Conservation (phyloP, 2,888 invertebrate genomes). For the Elaeidobius kamerunicus region DNA sequence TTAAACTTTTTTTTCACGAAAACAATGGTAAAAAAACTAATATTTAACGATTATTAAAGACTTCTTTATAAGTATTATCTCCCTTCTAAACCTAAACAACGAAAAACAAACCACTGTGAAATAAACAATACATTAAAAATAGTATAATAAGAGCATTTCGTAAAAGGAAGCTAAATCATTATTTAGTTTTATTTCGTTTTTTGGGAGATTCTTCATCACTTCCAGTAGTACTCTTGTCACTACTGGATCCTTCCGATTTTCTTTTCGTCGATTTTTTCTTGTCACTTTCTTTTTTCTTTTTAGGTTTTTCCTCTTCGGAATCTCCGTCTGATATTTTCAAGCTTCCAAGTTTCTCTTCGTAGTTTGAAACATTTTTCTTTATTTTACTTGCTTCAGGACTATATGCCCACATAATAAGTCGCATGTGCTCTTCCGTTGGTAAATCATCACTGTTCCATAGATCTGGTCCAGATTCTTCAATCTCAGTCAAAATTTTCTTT, state of each 20-base stretch:
- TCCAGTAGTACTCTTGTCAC: slow-evolving; percentile 33
- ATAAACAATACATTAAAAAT: too few species aligned
- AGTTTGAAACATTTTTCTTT: slow-evolving; percentile 56
- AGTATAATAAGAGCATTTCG: too few species aligned
- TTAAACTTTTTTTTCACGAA: too few species aligned
- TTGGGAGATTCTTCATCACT: slow-evolving; percentile 44
- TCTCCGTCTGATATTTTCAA: slow-evolving; percentile 35
- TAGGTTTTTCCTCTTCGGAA: too few species aligned
- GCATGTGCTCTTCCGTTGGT: slow-evolving; percentile 65
- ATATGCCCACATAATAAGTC: slow-evolving; percentile 72
- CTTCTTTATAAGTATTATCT: too few species aligned
- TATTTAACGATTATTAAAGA: too few species aligned
- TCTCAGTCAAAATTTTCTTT: slow-evolving; percentile 55
- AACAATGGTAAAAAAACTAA: too few species aligned
- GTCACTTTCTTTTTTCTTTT: slow-evolving; percentile 38
- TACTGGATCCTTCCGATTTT: slow-evolving; percentile 37
- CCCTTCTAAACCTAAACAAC: too few species aligned
- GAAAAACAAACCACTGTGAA: too few species aligned
- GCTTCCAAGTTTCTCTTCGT: slow-evolving; percentile 50
- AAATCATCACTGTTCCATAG: slow-evolving; percentile 61
- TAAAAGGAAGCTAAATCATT: too few species aligned
- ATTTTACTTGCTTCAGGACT: slow-evolving; percentile 68
- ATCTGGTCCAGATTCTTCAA: slow-evolving; percentile 60
- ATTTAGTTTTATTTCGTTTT: slow-evolving; percentile 39
- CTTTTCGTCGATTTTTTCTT: slow-evolving; percentile 37